Base-by-base conservation (phyloP, 2,113 vertebrate species). In the Genyomyrus donnyi region DNA sequence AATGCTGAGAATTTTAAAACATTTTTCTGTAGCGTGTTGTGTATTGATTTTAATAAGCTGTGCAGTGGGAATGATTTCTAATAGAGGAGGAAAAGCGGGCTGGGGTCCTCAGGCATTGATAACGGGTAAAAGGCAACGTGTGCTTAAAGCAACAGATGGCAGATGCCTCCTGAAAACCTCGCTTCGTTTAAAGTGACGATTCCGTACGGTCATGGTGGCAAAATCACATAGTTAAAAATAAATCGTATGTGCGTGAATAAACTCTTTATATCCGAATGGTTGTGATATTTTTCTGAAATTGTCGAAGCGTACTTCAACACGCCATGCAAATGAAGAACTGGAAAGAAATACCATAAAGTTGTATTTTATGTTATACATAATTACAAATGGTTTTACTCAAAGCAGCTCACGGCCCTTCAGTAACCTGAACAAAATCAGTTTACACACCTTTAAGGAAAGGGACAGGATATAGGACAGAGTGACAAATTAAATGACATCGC, bases 71-170 rank as follows among this genome's bases (percentile, higher is more conserved):
- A 77, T 17, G 31, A 19, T 5, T 80, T 80, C 10, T 42, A 80
- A 80, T 39, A 13, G 74, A 5, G 15, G 1, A 80, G 31, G 35
- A 42, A 77, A 80, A 80, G 35, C 74, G 74, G 31, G 74, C 74
- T 42, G 74, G 31, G 74, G 31, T 80, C 74, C 74, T 80, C 74
- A 80, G 74, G 74, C 74, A 80, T 80, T 80, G 74, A 80, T 42
- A 80, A 80, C 35, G 13, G 74, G 31, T 42, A 80, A 80, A 80
- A 80, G 35, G 74, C 74, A 80, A 80, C 31, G 31, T 42, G 35
- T 39, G 74, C 74, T 80, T 80, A 42, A 80, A 80, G 74, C 74
- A 80, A 80, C 74, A 80, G 74, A 80, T 80, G 74, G 74, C 17
- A 80, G 31, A 5, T 80, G 74, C 15, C 39, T 80, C 39, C 74